Conservation (phyloP, 2,888 invertebrate genomes). For the Iphiclides podalirius region DNA sequence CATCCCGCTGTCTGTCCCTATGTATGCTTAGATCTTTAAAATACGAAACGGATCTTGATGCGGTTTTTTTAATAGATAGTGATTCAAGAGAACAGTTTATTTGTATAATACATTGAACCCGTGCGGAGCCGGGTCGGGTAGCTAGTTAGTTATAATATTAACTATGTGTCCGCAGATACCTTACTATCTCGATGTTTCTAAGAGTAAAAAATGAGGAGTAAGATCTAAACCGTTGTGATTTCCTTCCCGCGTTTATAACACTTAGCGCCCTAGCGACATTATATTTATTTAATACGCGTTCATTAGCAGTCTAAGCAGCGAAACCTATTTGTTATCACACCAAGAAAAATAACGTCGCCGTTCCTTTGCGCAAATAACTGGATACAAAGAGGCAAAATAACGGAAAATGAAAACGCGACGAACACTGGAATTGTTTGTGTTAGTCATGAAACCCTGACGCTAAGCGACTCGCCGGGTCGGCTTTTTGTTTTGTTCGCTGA, state of each 20-base stretch:
- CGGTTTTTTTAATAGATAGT: no score
- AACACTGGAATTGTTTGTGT: slow-evolving; percentile 41
- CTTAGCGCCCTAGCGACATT: slow-evolving; percentile 62
- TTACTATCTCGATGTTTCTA: no score
- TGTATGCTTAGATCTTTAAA: no score
- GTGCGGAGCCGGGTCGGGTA: no score
- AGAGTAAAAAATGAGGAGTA: no score
- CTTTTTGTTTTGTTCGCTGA: slow-evolving; percentile 48
- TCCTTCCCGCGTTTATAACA: slow-evolving; percentile 48
- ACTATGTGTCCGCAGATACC: no score
- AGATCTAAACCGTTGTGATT: slow-evolving; percentile 9
- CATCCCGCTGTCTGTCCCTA: no score
- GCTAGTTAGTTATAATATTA: no score
- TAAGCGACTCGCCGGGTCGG: slow-evolving; percentile 42
- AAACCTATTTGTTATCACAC: slow-evolving; percentile 60
- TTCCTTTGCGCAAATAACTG: slow-evolving; percentile 22
- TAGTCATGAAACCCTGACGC: slow-evolving; percentile 60
- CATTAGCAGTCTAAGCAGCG: slow-evolving; percentile 58
- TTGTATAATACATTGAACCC: no score
- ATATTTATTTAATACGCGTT: slow-evolving; percentile 54
- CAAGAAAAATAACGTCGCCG: slow-evolving; percentile 37
- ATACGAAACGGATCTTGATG: no score
- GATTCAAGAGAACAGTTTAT: no score
- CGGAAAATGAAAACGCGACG: slow-evolving; percentile 43
- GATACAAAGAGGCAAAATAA: slow-evolving; percentile 33